A percentile compares a stretch with the other conserved stretches of the same genome.
These are phyloP conservation scores for Liparis tanakae DNA, from an alignment of 2,797 vertebrate species.

Conservation along the genomic window DNA sequence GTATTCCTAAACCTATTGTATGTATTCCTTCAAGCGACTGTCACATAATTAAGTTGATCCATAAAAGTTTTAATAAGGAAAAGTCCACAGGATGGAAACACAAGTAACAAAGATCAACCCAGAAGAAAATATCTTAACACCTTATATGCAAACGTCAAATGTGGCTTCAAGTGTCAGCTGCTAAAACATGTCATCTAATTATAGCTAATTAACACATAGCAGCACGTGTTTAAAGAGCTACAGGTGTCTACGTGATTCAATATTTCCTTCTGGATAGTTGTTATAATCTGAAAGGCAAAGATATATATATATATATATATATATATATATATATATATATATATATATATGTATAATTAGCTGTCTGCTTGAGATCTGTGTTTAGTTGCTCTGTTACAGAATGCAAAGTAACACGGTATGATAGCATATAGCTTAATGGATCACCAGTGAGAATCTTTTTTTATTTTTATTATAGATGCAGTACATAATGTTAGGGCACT, in stretches of 20 bases:
- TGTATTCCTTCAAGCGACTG: neutral
- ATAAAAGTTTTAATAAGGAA: neutral
- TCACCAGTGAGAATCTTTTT: neutral
- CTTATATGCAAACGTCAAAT: slow-evolving; percentile 6
- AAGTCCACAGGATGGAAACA: neutral
- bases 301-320: neutral
- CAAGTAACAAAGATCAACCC: neutral
- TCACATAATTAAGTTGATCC: neutral
- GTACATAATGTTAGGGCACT: neutral
- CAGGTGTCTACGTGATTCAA: slow-evolving; percentile 22
- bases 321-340: neutral
- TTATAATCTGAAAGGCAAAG: neutral
- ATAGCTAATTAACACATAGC: slow-evolving; percentile 37
- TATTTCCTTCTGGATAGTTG: neutral
- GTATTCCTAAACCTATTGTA: neutral
- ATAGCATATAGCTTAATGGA: neutral
- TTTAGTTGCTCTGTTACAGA: slow-evolving; percentile 10
- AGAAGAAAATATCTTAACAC: slow-evolving; percentile 22
- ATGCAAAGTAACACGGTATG: neutral
- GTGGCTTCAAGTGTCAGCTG: slow-evolving; percentile 15
- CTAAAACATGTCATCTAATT: neutral
- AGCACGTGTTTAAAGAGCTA: slow-evolving; percentile 22
- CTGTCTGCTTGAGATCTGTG: neutral
- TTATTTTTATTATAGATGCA: neutral
- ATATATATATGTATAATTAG: neutral